These are phyloP conservation scores for Hydrolagus colliei DNA, from an alignment of 2,797 vertebrate genomes.

Conservation along the genomic window DNA sequence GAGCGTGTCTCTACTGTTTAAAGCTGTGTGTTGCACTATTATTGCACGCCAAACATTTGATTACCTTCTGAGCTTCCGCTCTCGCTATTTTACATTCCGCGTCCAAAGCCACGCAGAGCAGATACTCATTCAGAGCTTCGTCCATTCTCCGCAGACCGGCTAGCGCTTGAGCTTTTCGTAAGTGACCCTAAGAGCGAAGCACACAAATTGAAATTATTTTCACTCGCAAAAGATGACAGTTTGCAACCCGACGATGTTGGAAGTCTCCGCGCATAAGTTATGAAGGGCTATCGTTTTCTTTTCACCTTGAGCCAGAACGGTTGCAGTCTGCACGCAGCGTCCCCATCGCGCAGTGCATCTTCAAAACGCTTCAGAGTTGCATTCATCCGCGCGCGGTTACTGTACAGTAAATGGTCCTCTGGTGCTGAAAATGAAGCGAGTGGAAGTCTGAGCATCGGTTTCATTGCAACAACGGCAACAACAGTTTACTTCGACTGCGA, in stretches of 20 bases:
- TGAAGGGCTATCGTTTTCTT: too few relatives aligned
- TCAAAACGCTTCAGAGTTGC: constrained; percentile 69
- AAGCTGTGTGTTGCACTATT: too few relatives aligned
- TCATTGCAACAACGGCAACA: not conserved
- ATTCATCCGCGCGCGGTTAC: constrained; percentile 82
- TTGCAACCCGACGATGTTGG: not conserved
- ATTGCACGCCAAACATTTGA: not conserved
- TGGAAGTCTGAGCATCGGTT: not conserved
- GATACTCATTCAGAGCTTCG: constrained; percentile 77
- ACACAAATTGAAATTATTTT: not conserved
- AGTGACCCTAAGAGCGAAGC: constrained; percentile 62
- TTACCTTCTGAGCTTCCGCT: constrained; percentile 72
- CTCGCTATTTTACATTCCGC: constrained; percentile 67
- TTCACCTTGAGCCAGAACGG: constrained; percentile 80
- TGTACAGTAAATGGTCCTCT: constrained; percentile 76
- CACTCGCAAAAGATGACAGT: not conserved
- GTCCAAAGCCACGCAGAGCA: constrained; percentile 76
- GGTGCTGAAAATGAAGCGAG: constrained; percentile 59
- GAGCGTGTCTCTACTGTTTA: too few relatives aligned
- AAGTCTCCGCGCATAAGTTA: not conserved
- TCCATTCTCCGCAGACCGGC: constrained; percentile 71
- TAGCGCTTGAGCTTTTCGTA: constrained; percentile 77
- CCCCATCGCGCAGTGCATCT: constrained; percentile 69
- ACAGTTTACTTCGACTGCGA: too few relatives aligned
- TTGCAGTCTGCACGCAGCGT: constrained; percentile 72